A percentile compares a stretch with the other conserved stretches of the same genome.
phyloP scores from a whole-genome alignment of 2,888 invertebrate genomes.

The Eumerus sabulonum region DNA sequence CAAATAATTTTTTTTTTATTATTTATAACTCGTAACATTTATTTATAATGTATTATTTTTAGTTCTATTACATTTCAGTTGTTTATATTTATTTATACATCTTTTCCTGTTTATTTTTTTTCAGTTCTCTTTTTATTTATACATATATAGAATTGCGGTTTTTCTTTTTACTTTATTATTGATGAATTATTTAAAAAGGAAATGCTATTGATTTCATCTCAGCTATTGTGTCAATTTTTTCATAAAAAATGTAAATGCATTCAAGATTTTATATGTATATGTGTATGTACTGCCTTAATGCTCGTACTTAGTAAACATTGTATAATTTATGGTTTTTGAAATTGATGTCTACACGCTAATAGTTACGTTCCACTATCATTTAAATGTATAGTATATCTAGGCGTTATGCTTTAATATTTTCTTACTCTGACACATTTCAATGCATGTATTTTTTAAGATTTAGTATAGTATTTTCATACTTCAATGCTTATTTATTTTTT shows the following conservation, averaged over 20 bases:
- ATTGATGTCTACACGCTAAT: not conserved
- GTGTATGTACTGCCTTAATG: slow-evolving; percentile 8
- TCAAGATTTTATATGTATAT: slow-evolving; percentile 20
- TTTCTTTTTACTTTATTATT: slow-evolving; percentile 24
- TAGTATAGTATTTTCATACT: slow-evolving; percentile 3
- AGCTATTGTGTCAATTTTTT: slow-evolving; percentile 10
- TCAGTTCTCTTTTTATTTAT: slow-evolving; percentile 41
- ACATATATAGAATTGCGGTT: slow-evolving; percentile 3
- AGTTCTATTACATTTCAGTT: slow-evolving; percentile 74
- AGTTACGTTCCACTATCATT: not conserved
- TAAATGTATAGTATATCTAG: not conserved
- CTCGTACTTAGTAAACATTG: not conserved
- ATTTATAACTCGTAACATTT: slow-evolving; percentile 87
- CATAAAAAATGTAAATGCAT: slow-evolving; percentile 48
- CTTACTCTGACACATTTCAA: not conserved
- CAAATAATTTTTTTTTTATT: slow-evolving; percentile 78
- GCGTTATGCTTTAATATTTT: not conserved
- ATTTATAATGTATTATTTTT: slow-evolving; percentile 72
- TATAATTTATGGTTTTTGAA: not conserved
- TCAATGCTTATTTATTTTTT: slow-evolving; percentile 4
- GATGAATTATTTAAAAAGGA: slow-evolving; percentile 18
- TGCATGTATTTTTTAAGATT: not conserved
- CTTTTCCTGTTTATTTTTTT: slow-evolving; percentile 36
- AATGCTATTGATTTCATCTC: slow-evolving; percentile 14
- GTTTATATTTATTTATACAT: slow-evolving; percentile 39